Evolutionary conservation across 2,888 invertebrate genomes (phyloP).

Genomic region (Dione vanillae): DNA sequence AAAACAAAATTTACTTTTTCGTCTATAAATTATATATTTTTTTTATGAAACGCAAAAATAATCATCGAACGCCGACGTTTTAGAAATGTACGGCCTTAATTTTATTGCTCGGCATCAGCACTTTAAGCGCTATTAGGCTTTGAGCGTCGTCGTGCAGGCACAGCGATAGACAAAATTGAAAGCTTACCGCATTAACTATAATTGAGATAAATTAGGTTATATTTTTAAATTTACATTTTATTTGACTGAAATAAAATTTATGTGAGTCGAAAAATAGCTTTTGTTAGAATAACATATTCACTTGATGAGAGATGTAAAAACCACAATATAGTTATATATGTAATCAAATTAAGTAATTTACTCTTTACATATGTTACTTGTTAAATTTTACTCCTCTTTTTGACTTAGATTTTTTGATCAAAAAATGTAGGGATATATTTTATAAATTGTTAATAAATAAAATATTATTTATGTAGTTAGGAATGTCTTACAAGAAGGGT

Average conservation of each 20-base stretch:
- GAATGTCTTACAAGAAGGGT: too few relatives aligned
- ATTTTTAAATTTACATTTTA: neutral
- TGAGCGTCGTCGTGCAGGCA: conserved; percentile 16
- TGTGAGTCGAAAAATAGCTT: too few relatives aligned
- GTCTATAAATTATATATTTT: too few relatives aligned
- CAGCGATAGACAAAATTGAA: conserved; percentile 34
- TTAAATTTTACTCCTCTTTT: too few relatives aligned
- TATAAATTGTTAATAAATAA: too few relatives aligned
- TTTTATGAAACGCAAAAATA: too few relatives aligned
- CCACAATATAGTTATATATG: conserved; percentile 4
- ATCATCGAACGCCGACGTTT: neutral
- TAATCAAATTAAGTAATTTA: neutral
- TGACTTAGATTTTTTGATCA: too few relatives aligned
- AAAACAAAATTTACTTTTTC: too few relatives aligned
- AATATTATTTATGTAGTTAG: too few relatives aligned
- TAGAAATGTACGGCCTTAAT: neutral
- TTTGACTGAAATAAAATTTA: neutral
- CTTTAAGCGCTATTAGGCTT: conserved; percentile 24
- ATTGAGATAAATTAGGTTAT: conserved; percentile 28
- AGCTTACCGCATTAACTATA: conserved; percentile 26
- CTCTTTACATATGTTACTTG: too few relatives aligned
- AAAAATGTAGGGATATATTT: too few relatives aligned
- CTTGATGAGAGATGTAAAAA: neutral
- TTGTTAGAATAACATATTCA: conserved; percentile 5
- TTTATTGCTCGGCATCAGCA: conserved; percentile 16